These are phyloP conservation scores for Mizuhopecten yessoensis DNA, from an alignment of 1,140 invertebrate species.

Conservation along the genomic window DNA sequence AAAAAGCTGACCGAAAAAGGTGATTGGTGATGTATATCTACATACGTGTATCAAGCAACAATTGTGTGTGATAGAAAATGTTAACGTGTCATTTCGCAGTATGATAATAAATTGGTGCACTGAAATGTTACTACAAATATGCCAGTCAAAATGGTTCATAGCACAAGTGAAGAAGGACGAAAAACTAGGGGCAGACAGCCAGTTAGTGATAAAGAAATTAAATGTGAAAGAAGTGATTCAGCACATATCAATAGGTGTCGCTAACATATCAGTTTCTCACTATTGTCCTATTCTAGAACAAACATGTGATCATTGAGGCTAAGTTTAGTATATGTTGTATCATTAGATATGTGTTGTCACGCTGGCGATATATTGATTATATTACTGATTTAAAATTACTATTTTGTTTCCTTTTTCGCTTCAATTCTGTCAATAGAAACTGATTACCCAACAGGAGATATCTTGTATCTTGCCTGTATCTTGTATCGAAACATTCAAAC, in stretches of 20 bases:
- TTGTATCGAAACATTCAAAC: too few relatives aligned
- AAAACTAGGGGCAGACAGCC: constrained; percentile 28
- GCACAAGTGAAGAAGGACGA: background rate
- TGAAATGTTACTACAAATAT: background rate
- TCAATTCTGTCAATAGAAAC: too few relatives aligned
- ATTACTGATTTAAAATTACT: background rate
- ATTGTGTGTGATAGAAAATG: background rate
- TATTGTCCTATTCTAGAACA: background rate
- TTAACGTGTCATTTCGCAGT: background rate
- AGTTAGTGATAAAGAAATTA: constrained; percentile 22
- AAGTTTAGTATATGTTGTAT: too few relatives aligned
- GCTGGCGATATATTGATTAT: background rate
- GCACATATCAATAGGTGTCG: background rate
- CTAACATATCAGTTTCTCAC: constrained; percentile 17
- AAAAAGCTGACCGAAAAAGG: background rate
- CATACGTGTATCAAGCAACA: background rate
- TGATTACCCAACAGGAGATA: too few relatives aligned
- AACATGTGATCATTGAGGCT: too few relatives aligned
- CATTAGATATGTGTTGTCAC: too few relatives aligned
- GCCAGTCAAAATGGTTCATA: constrained; percentile 25
- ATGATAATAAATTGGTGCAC: background rate
- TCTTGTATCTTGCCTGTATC: too few relatives aligned
- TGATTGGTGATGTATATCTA: background rate
- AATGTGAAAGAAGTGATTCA: constrained; percentile 12
- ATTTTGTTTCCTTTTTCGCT: too few relatives aligned